Percentiles rank a stretch among this genome's conserved stretches.
Evolutionary conservation across 2,113 vertebrate species (phyloP).

Genomic region (Notarius lentiginosus): DNA sequence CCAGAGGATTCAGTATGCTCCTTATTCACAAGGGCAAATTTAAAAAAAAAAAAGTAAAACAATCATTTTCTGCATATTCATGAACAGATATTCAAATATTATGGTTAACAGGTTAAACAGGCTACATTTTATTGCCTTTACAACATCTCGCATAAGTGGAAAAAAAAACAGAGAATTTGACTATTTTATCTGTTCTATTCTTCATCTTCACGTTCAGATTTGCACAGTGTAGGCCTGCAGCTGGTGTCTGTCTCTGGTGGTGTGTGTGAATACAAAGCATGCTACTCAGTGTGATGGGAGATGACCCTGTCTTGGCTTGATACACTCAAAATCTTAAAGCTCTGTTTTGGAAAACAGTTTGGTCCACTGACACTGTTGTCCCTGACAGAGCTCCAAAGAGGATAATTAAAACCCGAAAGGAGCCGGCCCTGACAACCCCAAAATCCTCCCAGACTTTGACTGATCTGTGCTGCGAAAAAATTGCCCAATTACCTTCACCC

Average conservation of each 20-base stretch:
- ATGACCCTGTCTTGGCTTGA: constrained; percentile 64
- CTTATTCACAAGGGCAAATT: background rate
- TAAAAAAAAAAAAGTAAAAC: background rate
- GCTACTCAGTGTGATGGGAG: constrained; percentile 47
- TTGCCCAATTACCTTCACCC: constrained; percentile 64
- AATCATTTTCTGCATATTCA: background rate
- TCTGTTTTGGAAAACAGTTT: constrained; percentile 52
- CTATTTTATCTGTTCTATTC: constrained; percentile 19
- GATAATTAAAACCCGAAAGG: constrained; percentile 65
- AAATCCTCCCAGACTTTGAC: constrained; percentile 63
- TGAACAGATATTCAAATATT: background rate
- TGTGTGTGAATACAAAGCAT: constrained; percentile 55
- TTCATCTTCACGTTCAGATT: constrained; percentile 35
- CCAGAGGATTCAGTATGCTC: background rate
- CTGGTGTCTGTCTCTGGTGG: constrained; percentile 57
- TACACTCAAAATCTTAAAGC: constrained; percentile 51
- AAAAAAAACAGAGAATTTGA: background rate
- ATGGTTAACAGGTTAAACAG: background rate
- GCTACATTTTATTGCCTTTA: background rate
- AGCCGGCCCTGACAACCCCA: constrained; percentile 56
- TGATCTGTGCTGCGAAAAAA: constrained; percentile 64
- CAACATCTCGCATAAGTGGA: background rate
- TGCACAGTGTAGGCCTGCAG: constrained; percentile 40
- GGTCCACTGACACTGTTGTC: constrained; percentile 52
- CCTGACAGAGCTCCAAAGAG: constrained; percentile 62